Base-by-base conservation (phyloP, 92 coral and sea anemone species). In the Zoanthus sociatus region DNA sequence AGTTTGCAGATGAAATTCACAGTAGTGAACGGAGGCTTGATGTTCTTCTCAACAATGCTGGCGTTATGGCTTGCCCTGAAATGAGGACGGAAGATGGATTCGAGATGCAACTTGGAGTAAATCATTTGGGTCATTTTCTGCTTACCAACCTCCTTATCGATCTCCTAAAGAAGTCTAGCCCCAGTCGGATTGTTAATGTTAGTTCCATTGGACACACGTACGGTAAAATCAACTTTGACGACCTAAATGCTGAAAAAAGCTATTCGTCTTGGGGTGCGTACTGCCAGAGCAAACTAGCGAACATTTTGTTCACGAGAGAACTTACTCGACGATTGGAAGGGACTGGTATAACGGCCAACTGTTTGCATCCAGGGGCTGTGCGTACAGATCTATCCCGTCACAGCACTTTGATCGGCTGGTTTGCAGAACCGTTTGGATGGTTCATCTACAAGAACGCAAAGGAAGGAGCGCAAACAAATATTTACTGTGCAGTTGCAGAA, bases 11-110 rank as follows among this genome's bases (percentile, higher is more conserved):
- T 83, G 88, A 61, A 4, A 96, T 96, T 86, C 83, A 88, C 83
- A 88, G 93, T 26, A 93, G 87, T 45, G 98, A 96, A 76, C 70
- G 92, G 20, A 93, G 94, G 50, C 47, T 96, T 1, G 94, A 96
- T 78, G 90, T 96, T 78, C 84, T 96, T 77, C 91, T 96, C 70
- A 96, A 94, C 92, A 96, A 96, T 86, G 98, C 98, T 47, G 98
- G 98, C 12, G 87, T 94, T 16, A 86, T 88, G 94, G 88, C 89
- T 61, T 90, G 93, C 53, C 90, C 91, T 13, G 86, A 86, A 31
- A 72, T 76, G 92, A 86, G 82, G 71, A 95, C 94, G 13, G 87
- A 92, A 76, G 98, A 96, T 46, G 98, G 98, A 53, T 94, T 69
- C 30, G 73, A 69, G 17, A 69, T 69, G 73, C 73, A 69, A 12